Evolutionary conservation across 2,113 vertebrate genomes (phyloP).

Genomic region (Cynocephalus volans): DNA sequence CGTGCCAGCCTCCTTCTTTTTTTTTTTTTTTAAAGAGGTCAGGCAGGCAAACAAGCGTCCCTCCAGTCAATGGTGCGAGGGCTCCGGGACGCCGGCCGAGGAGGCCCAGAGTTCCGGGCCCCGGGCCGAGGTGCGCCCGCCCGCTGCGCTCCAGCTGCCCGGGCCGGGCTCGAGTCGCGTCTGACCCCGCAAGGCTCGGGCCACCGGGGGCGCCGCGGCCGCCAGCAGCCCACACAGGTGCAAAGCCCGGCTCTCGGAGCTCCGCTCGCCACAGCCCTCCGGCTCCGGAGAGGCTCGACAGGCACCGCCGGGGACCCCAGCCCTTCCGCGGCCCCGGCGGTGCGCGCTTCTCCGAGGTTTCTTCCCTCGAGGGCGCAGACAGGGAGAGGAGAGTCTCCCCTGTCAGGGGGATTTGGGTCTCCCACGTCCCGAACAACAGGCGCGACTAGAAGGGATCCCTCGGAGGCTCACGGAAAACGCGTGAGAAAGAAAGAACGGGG

Average conservation of each 20-base stretch:
- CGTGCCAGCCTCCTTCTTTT: neutral
- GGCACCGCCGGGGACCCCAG: neutral
- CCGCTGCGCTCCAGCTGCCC: neutral
- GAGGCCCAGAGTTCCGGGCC: neutral
- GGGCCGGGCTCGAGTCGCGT: neutral
- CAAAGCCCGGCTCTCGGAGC: neutral
- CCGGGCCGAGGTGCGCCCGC: neutral
- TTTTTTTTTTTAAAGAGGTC: neutral
- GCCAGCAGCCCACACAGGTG: slow-evolving; percentile 63
- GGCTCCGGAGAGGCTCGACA: neutral
- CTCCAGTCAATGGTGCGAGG: neutral
- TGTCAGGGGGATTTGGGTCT: neutral
- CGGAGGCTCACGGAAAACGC: slow-evolving; percentile 58
- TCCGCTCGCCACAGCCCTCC: neutral
- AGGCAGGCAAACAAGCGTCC: neutral
- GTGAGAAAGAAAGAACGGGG: neutral
- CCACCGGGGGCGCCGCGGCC: neutral
- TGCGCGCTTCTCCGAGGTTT: neutral
- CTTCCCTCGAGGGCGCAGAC: neutral
- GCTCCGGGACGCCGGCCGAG: neutral
- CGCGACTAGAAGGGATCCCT: neutral
- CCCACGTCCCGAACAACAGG: slow-evolving; percentile 39
- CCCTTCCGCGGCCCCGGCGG: neutral
- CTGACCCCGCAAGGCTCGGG: neutral
- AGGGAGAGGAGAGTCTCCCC: neutral